Percentiles rank a stretch among this genome's conserved stretches.
phyloP scores from a whole-genome alignment of 2,113 vertebrate species.

The Varanus komodoensis region DNA sequence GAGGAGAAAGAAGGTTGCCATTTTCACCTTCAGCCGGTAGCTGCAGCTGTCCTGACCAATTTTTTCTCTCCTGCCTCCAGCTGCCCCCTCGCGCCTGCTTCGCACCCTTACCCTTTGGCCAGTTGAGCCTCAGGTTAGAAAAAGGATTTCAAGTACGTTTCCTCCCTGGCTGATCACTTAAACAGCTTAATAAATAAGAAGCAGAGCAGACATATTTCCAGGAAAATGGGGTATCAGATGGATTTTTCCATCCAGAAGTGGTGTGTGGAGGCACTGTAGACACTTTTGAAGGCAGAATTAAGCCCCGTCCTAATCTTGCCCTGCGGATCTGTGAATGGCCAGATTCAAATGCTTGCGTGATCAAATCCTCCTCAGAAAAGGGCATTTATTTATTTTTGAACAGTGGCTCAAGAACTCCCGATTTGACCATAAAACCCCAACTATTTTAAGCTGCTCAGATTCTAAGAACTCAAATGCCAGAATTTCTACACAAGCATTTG shows the following conservation, averaged over 20 bases:
- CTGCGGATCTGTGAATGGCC: neutral
- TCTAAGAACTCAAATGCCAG: neutral
- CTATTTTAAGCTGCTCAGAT: neutral
- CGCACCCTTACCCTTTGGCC: slow-evolving; percentile 27
- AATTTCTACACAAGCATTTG: no score
- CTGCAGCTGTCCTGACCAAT: neutral
- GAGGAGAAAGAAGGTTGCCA: neutral
- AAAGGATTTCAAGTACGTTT: neutral
- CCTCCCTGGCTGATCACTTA: neutral
- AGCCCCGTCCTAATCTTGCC: neutral
- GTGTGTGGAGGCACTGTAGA: neutral
- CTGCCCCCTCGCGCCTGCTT: slow-evolving; percentile 62
- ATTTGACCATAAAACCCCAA: neutral
- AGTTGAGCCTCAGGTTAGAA: neutral
- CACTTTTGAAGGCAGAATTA: neutral
- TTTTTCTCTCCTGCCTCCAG: slow-evolving; percentile 42
- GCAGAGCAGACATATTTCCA: neutral
- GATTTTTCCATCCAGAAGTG: neutral
- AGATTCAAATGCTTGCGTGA: neutral
- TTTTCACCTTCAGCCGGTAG: neutral
- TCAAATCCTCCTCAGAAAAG: neutral
- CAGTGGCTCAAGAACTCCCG: neutral
- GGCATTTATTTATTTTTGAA: neutral
- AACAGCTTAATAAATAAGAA: neutral
- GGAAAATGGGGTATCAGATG: neutral